Base-by-base conservation (phyloP, 2,888 invertebrate species). In the Notodromas monacha region DNA sequence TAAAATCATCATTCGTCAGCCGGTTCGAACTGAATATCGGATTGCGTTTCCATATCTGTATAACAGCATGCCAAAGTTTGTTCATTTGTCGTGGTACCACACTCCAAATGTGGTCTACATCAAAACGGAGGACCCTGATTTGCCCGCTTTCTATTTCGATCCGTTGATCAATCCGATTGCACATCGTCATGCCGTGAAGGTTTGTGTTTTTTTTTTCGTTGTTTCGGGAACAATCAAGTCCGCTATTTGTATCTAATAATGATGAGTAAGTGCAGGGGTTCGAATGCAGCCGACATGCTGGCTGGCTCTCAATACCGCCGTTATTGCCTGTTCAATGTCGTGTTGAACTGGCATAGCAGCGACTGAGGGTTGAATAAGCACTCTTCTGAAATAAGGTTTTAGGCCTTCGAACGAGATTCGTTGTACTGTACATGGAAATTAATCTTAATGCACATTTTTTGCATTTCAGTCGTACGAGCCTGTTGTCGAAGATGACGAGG, bases 121-220 rank as follows among this genome's bases (percentile, higher is more conserved):
- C 43, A 96, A 96, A 57, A 96, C 96, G 0, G 96, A 99, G 55
- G 96, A 99, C 61, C 92, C 96, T 4, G 96, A 99, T 54, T 56
- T 99, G 33, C 96, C 96, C 16, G 96, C 96, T 0, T 99, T 96
- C 52, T 99, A 99, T 51, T 99, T 92, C 52, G 96, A 99, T 56
- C 96, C 96, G 0, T 57, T 99, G 29, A 96, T 99, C 46, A 99
- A 99, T 54, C 92, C 96, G 1, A 96, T 99, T 40, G 81, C 92
- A 2, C 86, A 89, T 46, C 60, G 81, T 31, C 74, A 79, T 51
- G 65, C 77, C 0, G 43, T 45, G 14, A 46, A 45, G 34, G 46
- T 43, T 29, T 35, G 15, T 5, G 11, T 13, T 13, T 11, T 27
- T 14, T 26, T 33, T n/a, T 10, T n/a, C n/a, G n/a, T n/a, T n/a